Base-by-base conservation (phyloP, 2,797 vertebrate genomes). In the Lithobates pipiens region DNA sequence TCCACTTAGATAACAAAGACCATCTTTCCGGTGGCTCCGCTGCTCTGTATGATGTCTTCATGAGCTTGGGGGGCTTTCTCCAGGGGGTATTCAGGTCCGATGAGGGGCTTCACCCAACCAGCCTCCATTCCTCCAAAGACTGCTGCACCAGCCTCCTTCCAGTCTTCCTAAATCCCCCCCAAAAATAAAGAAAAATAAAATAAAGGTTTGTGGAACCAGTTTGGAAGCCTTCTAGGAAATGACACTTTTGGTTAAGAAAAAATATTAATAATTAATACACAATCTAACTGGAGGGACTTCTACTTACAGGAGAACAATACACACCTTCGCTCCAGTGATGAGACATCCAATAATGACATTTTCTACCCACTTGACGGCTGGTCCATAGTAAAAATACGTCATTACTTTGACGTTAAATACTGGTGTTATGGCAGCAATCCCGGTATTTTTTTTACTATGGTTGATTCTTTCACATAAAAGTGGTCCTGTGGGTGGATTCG, bases 11-110 rank as follows among this genome's bases (percentile, higher is more conserved):
- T 90, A 70, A 94, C 91, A 46, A 99, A 93, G 82, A 99, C 91
- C 77, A 97, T 96, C 92, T 99, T 99, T 57, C 97, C 98, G 61
- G 85, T 81, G 71, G 97, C 95, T 36, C 97, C 97, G 1, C 90
- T 83, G 84, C 90, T 90, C n/a, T 93, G 88, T 0, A 99, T 97
- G 82, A 99, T 96, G 86, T 97, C 94, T 50, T 95, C 91, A 25
- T 99, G 98, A 61, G 98, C 96, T 85, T 96, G 89, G 10, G 86
- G 89, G 0, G 86, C 97, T 25, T 95, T 91, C 72, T 96, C 95
- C 44, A 99, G 88, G 0, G 93, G 90, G 82, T 97, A 98, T 80
- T 93, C 91, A 1, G 89, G 82, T 32, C 97, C 96, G 1, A 97
- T 89, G 0, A 82, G 74, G 0, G 98, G 98, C 63, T 81, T 94